Evolutionary conservation across 2,797 vertebrate genomes (phyloP).

Genomic region (Megalops cyprinoides): DNA sequence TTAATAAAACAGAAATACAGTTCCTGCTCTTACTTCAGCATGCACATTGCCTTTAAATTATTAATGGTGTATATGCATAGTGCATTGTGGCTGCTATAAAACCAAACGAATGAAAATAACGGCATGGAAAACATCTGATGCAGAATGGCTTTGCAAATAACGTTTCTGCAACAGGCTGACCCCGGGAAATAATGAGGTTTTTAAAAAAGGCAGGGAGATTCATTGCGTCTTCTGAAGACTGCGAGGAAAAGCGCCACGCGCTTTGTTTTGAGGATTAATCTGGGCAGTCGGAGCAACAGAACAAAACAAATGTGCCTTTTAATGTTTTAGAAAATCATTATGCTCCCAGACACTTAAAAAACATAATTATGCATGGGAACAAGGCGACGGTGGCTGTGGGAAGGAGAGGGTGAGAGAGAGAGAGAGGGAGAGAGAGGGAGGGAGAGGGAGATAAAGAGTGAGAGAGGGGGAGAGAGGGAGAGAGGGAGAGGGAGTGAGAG

Average conservation of each 20-base stretch:
- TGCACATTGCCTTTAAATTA: not conserved
- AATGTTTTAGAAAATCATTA: conserved; percentile 16
- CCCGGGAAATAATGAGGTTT: conserved; percentile 16
- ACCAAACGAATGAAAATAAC: not conserved
- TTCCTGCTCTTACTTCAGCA: too few species aligned
- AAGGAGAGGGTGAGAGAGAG: not conserved
- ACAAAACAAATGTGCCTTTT: conserved; percentile 24
- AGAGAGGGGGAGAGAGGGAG: not conserved
- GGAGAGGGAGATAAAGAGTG: too few species aligned
- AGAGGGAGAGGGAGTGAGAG: not conserved
- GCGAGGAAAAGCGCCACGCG: not conserved
- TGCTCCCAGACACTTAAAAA: conserved; percentile 4
- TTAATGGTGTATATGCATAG: not conserved
- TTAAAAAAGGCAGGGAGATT: conserved; percentile 4
- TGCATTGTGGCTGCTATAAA: not conserved
- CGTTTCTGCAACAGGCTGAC: not conserved
- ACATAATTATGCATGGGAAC: not conserved
- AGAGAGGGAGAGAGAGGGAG: conserved; percentile 21
- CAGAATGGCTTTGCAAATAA: not conserved
- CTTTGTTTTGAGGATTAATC: conserved; percentile 24
- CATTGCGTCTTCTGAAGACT: conserved; percentile 16
- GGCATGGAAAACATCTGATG: not conserved
- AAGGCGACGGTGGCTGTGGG: not conserved
- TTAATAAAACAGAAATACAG: too few species aligned
- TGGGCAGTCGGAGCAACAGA: conserved; percentile 4